Evolutionary conservation across 2,113 vertebrate species (phyloP).

Genomic region (Cyprinodon variegatus): DNA sequence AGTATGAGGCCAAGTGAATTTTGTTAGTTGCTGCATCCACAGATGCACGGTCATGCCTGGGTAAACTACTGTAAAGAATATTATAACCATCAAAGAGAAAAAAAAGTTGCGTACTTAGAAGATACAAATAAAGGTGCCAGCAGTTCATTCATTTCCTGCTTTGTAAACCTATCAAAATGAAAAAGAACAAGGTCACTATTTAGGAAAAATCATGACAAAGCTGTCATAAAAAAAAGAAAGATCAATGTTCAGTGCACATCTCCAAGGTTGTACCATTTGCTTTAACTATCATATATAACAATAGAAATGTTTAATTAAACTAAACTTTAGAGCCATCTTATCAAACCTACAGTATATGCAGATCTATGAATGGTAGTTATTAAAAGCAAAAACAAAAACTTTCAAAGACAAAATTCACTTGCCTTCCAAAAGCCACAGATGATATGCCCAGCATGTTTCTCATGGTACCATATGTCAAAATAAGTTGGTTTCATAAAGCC

Average conservation of each 20-base stretch:
- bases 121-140: not conserved
- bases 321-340: not conserved
- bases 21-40: too few species aligned
- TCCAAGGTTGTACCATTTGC: not conserved
- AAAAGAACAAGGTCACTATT: not conserved
- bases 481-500: not conserved
- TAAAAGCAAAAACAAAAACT: not conserved
- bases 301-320: constrained; percentile 5
- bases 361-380: not conserved
- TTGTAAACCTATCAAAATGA: not conserved
- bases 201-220: not conserved
- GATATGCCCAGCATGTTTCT: not conserved
- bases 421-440: not conserved
- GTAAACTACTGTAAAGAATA: too few species aligned
- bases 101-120: not conserved
- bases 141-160: not conserved
- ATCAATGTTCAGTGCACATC: not conserved
- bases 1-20: too few species aligned
- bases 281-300: not conserved
- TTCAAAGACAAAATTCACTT: not conserved
- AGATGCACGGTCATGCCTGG: too few species aligned
- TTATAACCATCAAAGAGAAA: not conserved
- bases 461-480: not conserved
- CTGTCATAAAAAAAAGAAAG: fast-evolving
- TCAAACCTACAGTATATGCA: not conserved